Evolutionary conservation across 1,140 invertebrate species (phyloP).

Genomic region (Zophobas atratus): DNA sequence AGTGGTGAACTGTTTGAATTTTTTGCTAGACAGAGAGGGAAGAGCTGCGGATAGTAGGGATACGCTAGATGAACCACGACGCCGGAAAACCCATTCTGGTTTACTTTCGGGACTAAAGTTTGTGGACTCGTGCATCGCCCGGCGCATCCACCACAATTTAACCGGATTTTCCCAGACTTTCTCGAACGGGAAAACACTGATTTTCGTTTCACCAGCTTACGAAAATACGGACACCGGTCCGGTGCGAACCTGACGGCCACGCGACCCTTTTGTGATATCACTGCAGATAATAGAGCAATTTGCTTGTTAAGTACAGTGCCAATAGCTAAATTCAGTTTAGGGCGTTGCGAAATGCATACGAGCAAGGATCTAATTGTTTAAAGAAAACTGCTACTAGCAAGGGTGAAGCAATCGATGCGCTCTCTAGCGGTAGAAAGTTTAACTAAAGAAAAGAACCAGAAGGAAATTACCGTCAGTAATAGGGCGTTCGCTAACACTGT

Average conservation of each 20-base stretch:
- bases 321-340: conserved; percentile 33
- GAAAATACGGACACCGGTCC: background rate
- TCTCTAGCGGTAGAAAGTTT: background rate
- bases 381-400: conserved; percentile 4
- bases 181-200: background rate
- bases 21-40: conserved; percentile 44
- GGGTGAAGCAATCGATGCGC: background rate
- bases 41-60: conserved; percentile 43
- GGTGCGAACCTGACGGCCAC: background rate
- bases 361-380: background rate
- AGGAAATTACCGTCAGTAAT: too few relatives aligned
- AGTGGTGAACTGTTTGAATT: conserved; percentile 45
- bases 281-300: conserved; percentile 27
- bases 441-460: too few relatives aligned
- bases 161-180: too few relatives aligned
- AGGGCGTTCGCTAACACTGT: too few relatives aligned
- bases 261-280: conserved; percentile 17
- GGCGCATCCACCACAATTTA: conserved; percentile 28
- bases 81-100: conserved; percentile 23
- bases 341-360: conserved; percentile 10
- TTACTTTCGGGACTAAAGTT: conserved; percentile 23
- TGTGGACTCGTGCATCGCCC: background rate
- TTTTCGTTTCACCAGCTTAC: background rate
- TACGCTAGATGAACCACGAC: conserved; percentile 39
- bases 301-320: conserved; percentile 32